Percentiles rank a stretch among this genome's conserved stretches.
phyloP scores from a whole-genome alignment of 2,113 vertebrate genomes.

The Noturus placidus region DNA sequence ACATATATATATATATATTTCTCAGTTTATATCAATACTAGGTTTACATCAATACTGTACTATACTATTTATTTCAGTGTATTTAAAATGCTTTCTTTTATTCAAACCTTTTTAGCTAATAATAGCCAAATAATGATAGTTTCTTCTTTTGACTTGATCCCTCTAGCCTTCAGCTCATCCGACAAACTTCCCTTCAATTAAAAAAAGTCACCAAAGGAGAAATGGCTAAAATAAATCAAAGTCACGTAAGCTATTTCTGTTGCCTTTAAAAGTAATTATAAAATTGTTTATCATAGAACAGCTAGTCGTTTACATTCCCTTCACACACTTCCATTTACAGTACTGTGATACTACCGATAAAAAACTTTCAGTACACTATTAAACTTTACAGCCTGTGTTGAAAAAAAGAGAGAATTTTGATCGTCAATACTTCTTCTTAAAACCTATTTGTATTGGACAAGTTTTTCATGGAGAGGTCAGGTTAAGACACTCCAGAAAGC shows the following conservation, averaged over 20 bases:
- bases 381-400: background rate
- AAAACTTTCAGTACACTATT: background rate
- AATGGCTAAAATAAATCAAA: background rate
- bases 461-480: background rate
- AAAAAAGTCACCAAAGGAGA: background rate
- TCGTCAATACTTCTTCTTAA: background rate
- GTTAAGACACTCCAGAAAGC: background rate
- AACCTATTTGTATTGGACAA: background rate
- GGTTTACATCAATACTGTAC: too few relatives aligned
- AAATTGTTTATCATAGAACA: background rate
- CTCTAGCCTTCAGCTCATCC: background rate
- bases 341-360: background rate
- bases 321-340: background rate
- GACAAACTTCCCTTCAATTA: background rate
- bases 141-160: too few relatives aligned
- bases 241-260: background rate
- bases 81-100: too few relatives aligned
- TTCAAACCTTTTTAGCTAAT: too few relatives aligned
- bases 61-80: too few relatives aligned
- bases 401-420: background rate
- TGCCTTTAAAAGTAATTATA: background rate
- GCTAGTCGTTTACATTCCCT: background rate
- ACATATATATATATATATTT: too few relatives aligned
- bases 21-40: too few relatives aligned
- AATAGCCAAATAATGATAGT: too few relatives aligned